Base-by-base conservation (phyloP, 2,113 vertebrate genomes). In the Corydoras maculifer region DNA sequence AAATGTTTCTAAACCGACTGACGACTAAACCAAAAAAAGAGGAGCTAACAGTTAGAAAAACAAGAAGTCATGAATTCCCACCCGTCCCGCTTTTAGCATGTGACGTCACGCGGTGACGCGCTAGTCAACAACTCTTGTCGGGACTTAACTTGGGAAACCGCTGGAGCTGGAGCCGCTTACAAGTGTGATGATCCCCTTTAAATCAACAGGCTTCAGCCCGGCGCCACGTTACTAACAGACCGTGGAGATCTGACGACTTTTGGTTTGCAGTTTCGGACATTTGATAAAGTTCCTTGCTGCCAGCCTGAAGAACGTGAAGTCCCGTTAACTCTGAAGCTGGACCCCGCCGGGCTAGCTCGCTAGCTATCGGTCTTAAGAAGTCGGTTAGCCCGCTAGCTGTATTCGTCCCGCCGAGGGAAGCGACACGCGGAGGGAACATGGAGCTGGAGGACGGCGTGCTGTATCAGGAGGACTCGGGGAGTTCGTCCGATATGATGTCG, bases 391-490 rank as follows among this genome's bases (percentile, higher is more conserved):
- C 81, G 82, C 84, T 73, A 2, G 48, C 11, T 25, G 48, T 53
- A 15, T 43, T 58, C 59, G 48, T 68, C 18, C 18, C 35, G 55
- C 67, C 70, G 35, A 29, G 7, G 9, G 66, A 70, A 9, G 77
- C 72, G 73, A 74, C 60, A 69, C 64, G 58, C 76, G 85, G 84
- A 82, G 50, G 2, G 35, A 2, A 43, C 4, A 90, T 90, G 89
- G 89, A 91, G 87, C 82, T 90, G 82, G 88, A 90, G 74, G 94
- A 97, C 90, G 95, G 96, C 83, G 93, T 93, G 74, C 93, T 94
- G 76, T 94, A 96, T 88, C 93, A 95, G 89, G 95, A 98, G 79
- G 95, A 98, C 89, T 93, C 94, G 82, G 94, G 93, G 81, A 94
- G 94, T n/a, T 92, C 93, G 74, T 93, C 94, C 67, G 18, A 25